A percentile compares a stretch with the other conserved stretches of the same genome.
These are phyloP conservation scores for Galerucella calmariensis DNA, from an alignment of 2,888 invertebrate species.

Conservation along the genomic window DNA sequence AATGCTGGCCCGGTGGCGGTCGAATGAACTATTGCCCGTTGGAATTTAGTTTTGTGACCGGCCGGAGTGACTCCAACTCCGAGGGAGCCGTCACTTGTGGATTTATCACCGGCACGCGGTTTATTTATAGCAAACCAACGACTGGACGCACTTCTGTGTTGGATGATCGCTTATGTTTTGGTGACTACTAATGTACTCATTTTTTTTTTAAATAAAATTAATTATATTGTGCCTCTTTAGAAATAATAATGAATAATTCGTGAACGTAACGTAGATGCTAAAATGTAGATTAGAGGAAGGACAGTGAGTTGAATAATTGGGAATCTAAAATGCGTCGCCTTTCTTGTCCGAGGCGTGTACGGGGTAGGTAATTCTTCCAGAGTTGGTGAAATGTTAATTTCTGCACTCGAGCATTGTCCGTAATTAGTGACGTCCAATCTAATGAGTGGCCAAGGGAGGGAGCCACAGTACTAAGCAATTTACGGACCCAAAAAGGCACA, in stretches of 20 bases:
- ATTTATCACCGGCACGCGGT: slow-evolving; percentile 52
- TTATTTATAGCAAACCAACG: slow-evolving; percentile 50
- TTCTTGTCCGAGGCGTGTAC: slow-evolving; percentile 26
- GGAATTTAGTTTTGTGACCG: slow-evolving; percentile 64
- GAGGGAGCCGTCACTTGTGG: slow-evolving; percentile 52
- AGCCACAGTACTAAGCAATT: slow-evolving; percentile 49
- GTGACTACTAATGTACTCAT: not conserved
- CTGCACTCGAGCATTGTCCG: slow-evolving; percentile 43
- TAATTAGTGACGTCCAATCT: slow-evolving; percentile 55
- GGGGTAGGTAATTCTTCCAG: slow-evolving; percentile 37
- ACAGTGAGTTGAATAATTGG: slow-evolving; percentile 27
- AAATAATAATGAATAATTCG: too few relatives aligned
- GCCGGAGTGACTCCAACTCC: slow-evolving; percentile 48
- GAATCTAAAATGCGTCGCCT: slow-evolving; percentile 24
- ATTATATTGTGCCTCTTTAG: not conserved
- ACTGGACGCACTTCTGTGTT: slow-evolving; percentile 36
- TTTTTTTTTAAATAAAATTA: not conserved
- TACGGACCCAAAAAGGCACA: slow-evolving; percentile 43
- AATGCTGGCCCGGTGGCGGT: slow-evolving; percentile 44
- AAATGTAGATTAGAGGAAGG: slow-evolving; percentile 19
- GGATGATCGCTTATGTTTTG: slow-evolving; percentile 14
- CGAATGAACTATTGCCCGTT: slow-evolving; percentile 63
- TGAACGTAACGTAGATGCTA: not conserved
- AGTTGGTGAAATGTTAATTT: slow-evolving; percentile 44
- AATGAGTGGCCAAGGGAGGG: slow-evolving; percentile 51